Percentiles rank a stretch among this genome's conserved stretches.
These are phyloP conservation scores for Dermatemys mawii DNA, from an alignment of 2,113 vertebrate genomes.

Conservation along the genomic window DNA sequence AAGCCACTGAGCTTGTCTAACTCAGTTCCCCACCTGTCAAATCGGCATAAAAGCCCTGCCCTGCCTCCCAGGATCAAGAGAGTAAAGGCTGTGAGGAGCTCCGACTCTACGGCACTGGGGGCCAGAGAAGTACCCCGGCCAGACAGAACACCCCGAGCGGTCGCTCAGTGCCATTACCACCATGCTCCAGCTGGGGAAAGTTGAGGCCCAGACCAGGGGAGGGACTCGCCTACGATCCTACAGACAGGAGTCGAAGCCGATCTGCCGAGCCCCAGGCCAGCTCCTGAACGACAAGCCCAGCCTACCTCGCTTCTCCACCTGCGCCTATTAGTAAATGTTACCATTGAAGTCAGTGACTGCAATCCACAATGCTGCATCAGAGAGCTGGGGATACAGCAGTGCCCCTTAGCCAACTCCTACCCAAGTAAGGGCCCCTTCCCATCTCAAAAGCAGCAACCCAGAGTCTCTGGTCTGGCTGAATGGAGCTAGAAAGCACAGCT, in stretches of 20 bases:
- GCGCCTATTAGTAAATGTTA: not conserved
- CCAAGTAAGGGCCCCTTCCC: not conserved
- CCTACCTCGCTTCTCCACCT: not conserved
- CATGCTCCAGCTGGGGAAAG: not conserved
- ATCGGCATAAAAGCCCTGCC: not conserved
- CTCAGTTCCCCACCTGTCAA: not conserved
- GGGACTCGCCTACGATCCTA: not conserved
- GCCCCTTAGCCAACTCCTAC: not conserved
- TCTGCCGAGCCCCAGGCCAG: rapidly evolving
- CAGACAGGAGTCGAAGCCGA: not conserved
- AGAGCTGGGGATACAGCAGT: not conserved
- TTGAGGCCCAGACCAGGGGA: not conserved
- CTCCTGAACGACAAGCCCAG: rapidly evolving
- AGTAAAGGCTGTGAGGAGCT: not conserved
- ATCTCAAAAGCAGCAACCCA: not conserved
- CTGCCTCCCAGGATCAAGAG: too few species aligned
- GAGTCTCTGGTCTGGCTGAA: not conserved
- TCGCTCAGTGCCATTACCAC: not conserved
- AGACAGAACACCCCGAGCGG: not conserved
- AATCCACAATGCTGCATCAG: not conserved
- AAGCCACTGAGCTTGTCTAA: not conserved
- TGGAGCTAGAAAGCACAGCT: not conserved
- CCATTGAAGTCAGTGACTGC: not conserved
- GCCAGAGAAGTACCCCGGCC: not conserved
- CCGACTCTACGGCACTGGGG: not conserved